Evolutionary conservation across 2,797 vertebrate genomes (phyloP).

Genomic region (Thunnus albacares): DNA sequence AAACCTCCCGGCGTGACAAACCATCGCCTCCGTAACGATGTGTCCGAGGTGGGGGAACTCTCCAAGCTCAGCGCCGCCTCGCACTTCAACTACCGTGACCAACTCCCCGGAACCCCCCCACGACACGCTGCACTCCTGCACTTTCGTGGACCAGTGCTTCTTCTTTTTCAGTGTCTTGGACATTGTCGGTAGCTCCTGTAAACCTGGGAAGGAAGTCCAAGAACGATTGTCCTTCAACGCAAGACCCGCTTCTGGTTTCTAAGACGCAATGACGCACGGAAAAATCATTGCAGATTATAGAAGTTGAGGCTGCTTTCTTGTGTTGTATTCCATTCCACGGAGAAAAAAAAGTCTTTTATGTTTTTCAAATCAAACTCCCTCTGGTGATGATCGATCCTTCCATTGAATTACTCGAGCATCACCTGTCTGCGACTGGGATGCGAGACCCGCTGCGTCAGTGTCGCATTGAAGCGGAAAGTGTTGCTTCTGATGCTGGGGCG

Average conservation of each 20-base stretch:
- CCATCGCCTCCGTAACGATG: constrained; percentile 80
- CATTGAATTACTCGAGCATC: constrained; percentile 58
- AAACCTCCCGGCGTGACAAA: constrained; percentile 87
- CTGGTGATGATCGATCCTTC: constrained; percentile 12
- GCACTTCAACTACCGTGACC: constrained; percentile 84
- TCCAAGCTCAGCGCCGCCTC: constrained; percentile 92
- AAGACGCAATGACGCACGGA: constrained; percentile 68
- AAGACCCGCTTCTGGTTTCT: constrained; percentile 42
- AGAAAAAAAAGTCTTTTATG: rapidly evolving
- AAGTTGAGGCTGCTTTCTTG: constrained; percentile 48
- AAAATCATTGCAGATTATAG: constrained; percentile 56
- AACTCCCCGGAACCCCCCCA: constrained; percentile 90
- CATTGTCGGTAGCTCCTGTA: constrained; percentile 81
- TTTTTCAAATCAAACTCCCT: constrained; percentile 17
- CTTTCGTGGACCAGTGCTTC: constrained; percentile 96
- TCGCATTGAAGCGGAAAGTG: constrained; percentile 73
- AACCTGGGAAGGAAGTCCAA: constrained; percentile 49
- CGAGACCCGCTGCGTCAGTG: constrained; percentile 77
- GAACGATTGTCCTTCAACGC: constrained; percentile 55
- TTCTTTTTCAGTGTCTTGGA: constrained; percentile 97
- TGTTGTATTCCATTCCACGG: constrained; percentile 69
- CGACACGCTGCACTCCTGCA: constrained; percentile 94
- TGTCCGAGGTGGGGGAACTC: constrained; percentile 92
- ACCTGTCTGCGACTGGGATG: constrained; percentile 64
- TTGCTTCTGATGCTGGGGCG: constrained; percentile 53